Evolutionary conservation across 2,888 invertebrate species (phyloP), one percentile per base, ranked within the genome.

Genomic region (Agrochola lota): DNA sequence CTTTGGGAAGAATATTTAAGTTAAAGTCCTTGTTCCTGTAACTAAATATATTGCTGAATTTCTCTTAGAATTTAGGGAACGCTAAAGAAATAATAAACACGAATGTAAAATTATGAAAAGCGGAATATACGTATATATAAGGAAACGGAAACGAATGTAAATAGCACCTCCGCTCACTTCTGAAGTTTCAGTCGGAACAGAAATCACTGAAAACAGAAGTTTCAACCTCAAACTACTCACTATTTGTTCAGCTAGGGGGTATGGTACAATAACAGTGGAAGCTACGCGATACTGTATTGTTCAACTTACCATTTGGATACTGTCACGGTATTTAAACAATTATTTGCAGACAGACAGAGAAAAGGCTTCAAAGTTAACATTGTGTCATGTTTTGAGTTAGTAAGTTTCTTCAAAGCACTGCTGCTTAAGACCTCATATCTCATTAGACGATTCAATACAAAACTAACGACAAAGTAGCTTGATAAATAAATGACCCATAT

Each of bases 201-300:
- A 76, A 74, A 69, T 74, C 35, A 62, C 43, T 75, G 52, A 30
- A 71, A 69, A 71, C 60, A 75, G 35, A 80, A 71, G 68, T 85
- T 78, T 68, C 20, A 66, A 69, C 66, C 57, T 57, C 57, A n/a
- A 60, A 73, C 43, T 70, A 75, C 57, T 52, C 63, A 55, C 40
- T n/a, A 59, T 26, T 17, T 69, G 71, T 62, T 52, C 30, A 71
- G 35, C 23, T 40, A 43, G 12, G 12, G 15, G n/a, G 5, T 35
- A 40, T 59, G 62, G 11, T 30, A 55, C 35, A 15, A 9, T 0
- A 55, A 59, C 35, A 67, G n/a, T 46, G 40, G 6, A 11, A 77
- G 85, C 74, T 43, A 40, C 17, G 74, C 77, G 30, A 59, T 74
- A 59, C 71, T 63, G 15, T 57, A 30, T 17, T 49, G 20, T 30